Percentiles rank a stretch among this genome's conserved stretches.
Evolutionary conservation across 2,113 vertebrate species (phyloP).

Genomic region (Amphilophus citrinellus): DNA sequence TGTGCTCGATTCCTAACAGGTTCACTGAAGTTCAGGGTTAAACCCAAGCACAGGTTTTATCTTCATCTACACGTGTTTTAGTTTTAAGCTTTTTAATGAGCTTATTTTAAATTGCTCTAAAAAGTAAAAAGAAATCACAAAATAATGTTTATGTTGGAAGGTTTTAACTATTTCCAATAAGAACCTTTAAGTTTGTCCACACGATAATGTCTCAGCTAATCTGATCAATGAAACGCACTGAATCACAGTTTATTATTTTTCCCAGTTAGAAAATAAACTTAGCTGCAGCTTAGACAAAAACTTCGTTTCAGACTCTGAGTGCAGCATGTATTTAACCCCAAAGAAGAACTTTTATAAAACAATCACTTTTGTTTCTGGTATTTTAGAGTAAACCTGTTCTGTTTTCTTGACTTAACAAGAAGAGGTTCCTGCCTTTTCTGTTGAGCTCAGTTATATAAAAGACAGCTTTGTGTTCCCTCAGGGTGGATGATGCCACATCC

Average conservation of each 20-base stretch:
- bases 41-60: slow-evolving; percentile 13
- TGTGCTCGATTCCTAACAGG: slow-evolving; percentile 23
- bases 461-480: neutral
- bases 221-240: neutral
- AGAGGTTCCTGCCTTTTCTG: neutral
- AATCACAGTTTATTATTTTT: neutral
- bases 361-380: neutral
- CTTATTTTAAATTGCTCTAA: neutral
- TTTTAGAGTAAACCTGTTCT: neutral
- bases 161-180: neutral
- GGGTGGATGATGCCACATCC: neutral
- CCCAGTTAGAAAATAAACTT: neutral
- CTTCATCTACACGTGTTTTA: neutral
- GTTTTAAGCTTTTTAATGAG: neutral
- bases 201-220: neutral
- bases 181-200: neutral
- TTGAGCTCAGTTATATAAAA: neutral
- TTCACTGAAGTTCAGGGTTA: slow-evolving; percentile 53
- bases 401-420: neutral
- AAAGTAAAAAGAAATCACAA: no score
- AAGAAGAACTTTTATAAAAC: neutral
- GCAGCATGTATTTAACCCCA: neutral
- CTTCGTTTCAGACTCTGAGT: neutral
- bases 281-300: neutral
- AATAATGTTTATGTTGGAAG: no score